A percentile compares a stretch with the other conserved stretches of the same genome.
phyloP scores from a whole-genome alignment of 1,140 invertebrate species.

The Yoshiicerus persimilis region DNA sequence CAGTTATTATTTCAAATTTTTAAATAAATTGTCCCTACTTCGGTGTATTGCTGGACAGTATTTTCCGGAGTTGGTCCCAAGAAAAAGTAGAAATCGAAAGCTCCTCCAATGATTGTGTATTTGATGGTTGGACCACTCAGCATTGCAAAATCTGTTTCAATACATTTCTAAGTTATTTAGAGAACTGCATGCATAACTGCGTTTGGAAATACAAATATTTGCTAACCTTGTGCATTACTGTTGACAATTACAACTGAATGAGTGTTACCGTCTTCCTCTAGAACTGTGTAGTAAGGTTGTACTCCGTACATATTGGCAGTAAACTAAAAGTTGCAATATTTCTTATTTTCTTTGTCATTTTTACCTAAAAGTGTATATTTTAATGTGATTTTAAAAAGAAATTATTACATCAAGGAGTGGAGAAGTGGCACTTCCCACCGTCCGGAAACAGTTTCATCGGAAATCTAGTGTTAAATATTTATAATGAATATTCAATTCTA shows the following conservation, averaged over 20 bases:
- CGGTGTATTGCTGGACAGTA: slow-evolving; percentile 58
- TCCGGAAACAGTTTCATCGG: not conserved
- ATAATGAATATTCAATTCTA: too few species aligned
- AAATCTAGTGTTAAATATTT: not conserved
- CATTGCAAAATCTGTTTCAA: slow-evolving; percentile 49
- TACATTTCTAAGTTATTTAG: too few species aligned
- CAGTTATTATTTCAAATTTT: not conserved
- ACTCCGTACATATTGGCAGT: slow-evolving; percentile 55
- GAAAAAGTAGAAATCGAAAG: slow-evolving; percentile 55
- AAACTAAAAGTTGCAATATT: not conserved
- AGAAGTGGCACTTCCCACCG: slow-evolving; percentile 45
- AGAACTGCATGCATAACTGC: too few species aligned
- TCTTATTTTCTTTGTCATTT: not conserved
- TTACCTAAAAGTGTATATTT: too few species aligned
- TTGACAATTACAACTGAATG: slow-evolving; percentile 43
- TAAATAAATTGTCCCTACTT: slow-evolving; percentile 50
- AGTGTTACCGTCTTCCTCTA: slow-evolving; percentile 54
- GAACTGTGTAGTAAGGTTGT: slow-evolving; percentile 59
- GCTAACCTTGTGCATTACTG: slow-evolving; percentile 45
- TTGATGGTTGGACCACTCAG: slow-evolving; percentile 52
- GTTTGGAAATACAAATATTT: not conserved
- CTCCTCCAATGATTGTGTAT: slow-evolving; percentile 54
- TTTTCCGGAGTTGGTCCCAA: slow-evolving; percentile 54
- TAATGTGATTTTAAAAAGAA: not conserved
- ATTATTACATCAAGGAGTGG: slow-evolving; percentile 25